Evolutionary conservation across 2,797 vertebrate genomes (phyloP).

Genomic region (Bryconaethiops microstoma): DNA sequence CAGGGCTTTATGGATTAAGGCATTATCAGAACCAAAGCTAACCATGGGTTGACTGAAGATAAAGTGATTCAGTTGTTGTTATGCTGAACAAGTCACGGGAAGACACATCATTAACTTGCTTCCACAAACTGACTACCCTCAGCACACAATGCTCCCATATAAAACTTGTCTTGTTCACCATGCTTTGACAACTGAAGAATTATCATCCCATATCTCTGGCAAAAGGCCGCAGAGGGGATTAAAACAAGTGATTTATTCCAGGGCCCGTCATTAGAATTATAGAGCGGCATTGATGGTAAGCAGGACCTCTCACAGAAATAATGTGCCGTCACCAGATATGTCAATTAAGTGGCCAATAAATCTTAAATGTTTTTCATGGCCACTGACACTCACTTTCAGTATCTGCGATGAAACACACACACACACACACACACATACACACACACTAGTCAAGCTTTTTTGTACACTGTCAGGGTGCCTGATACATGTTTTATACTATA

Average conservation of each 20-base stretch:
- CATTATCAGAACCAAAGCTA: background rate
- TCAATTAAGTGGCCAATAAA: slow-evolving; percentile 34
- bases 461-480: background rate
- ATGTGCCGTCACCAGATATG: slow-evolving; percentile 9
- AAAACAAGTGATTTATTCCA: slow-evolving; percentile 19
- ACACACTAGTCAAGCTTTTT: background rate
- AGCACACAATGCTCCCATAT: background rate
- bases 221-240: slow-evolving; percentile 10
- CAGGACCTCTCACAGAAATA: slow-evolving; percentile 3
- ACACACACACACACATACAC: background rate
- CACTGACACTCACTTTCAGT: background rate
- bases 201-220: slow-evolving; percentile 1
- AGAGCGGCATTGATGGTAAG: background rate
- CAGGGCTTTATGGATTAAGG: background rate
- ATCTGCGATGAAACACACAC: background rate
- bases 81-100: background rate
- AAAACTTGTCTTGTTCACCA: background rate
- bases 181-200: background rate
- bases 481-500: no score
- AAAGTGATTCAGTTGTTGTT: background rate
- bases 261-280: background rate
- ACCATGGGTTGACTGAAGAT: background rate
- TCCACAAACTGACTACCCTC: background rate
- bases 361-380: slow-evolving; percentile 30
- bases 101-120: background rate